These are phyloP conservation scores for Drosophila watanabei DNA, from an alignment of 1,140 invertebrate genomes.

Conservation along the genomic window DNA sequence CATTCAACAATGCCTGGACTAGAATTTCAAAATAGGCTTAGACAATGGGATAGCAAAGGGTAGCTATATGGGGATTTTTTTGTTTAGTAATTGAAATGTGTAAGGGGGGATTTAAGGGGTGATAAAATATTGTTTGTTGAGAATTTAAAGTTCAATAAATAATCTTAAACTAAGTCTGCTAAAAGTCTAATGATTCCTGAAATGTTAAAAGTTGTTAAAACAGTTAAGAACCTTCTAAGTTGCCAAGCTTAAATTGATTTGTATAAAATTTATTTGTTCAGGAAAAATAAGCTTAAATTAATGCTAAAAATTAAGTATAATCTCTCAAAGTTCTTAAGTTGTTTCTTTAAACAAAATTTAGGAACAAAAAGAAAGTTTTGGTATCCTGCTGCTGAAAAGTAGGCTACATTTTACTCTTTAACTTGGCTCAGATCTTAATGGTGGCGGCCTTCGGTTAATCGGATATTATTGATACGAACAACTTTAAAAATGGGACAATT, in stretches of 20 bases:
- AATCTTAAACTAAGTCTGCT: too few relatives aligned
- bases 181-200: neutral
- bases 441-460: too few relatives aligned
- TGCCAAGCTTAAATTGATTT: too few relatives aligned
- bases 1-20: constrained; percentile 22
- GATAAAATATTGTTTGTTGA: too few relatives aligned
- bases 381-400: neutral
- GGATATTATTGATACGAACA: neutral
- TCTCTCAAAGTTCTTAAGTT: neutral
- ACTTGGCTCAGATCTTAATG: neutral
- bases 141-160: neutral
- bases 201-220: neutral
- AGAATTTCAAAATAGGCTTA: neutral
- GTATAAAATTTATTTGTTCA: neutral
- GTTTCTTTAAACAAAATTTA: neutral
- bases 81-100: neutral
- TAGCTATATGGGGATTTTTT: neutral
- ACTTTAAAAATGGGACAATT: neutral
- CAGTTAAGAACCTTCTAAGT: neutral
- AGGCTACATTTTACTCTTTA: neutral
- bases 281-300: neutral
- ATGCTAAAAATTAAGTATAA: neutral
- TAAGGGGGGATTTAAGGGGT: too few relatives aligned
- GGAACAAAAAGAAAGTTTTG: neutral
- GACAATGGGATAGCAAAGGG: constrained; percentile 23